These are phyloP conservation scores for Bungarus multicinctus DNA, from an alignment of 2,113 vertebrate species.

Conservation along the genomic window DNA sequence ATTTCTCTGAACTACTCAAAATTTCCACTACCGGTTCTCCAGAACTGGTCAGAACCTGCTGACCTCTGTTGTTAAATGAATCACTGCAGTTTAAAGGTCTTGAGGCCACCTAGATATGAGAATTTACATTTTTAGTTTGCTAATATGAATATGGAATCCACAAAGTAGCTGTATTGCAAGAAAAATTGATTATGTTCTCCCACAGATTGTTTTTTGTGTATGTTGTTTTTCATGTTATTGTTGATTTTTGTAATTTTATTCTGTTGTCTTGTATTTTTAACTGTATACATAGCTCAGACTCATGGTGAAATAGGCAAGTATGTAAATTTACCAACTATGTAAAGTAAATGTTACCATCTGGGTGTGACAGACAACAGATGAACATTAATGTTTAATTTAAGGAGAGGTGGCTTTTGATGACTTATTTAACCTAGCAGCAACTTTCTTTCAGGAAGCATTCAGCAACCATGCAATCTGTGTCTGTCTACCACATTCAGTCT, in stretches of 20 bases:
- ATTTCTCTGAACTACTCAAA: too few species aligned
- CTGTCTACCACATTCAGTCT: constrained; percentile 4
- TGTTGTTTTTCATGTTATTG: neutral
- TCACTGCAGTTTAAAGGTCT: too few species aligned
- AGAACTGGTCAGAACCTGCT: too few species aligned
- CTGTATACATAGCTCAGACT: neutral
- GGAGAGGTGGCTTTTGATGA: neutral
- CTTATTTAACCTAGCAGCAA: fast-evolving
- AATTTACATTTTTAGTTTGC: neutral
- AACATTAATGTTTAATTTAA: neutral
- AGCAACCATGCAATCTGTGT: constrained; percentile 42
- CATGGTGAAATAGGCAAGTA: neutral
- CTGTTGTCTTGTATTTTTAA: neutral
- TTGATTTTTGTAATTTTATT: neutral
- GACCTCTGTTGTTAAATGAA: neutral
- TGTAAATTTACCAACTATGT: neutral
- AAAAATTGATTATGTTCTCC: neutral
- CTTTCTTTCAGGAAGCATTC: constrained; percentile 2
- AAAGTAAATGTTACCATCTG: neutral
- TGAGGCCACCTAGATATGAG: neutral
- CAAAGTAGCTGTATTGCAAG: neutral
- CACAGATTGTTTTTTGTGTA: neutral
- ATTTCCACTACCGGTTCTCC: too few species aligned
- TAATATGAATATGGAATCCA: neutral
- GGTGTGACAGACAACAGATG: too few species aligned